Evolutionary conservation across 2,888 invertebrate genomes (phyloP), one percentile per base, ranked within the genome.

Genomic region (Scaeva pyrastri): DNA sequence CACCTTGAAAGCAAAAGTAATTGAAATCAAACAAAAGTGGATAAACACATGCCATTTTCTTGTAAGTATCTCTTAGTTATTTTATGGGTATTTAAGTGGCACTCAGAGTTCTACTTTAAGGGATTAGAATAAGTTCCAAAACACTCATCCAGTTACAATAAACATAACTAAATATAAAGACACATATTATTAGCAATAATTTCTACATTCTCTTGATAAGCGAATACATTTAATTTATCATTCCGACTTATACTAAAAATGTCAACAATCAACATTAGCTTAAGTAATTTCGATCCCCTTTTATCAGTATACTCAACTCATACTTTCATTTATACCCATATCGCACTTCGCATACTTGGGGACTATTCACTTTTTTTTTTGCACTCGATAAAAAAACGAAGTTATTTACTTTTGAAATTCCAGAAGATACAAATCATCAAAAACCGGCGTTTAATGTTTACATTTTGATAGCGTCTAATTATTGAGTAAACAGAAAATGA

Each of bases 321-420:
- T n/a, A n/a, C n/a, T n/a, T n/a, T n/a, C n/a, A n/a, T n/a, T n/a
- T n/a, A n/a, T n/a, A n/a, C n/a, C n/a, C n/a, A n/a, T n/a, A n/a
- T n/a, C n/a, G n/a, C n/a, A n/a, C n/a, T n/a, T n/a, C n/a, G n/a
- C n/a, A n/a, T 21, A 43, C 60, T 60, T 60, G 60, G 23, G 14
- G 12, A 1, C 7, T 36, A 43, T 41, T 60, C 26, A 23, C 7
- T 55, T 55, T 31, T 21, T 50, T 58, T 60, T 60, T 60, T 14
- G 60, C 60, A 41, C 8, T 41, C 41, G 1, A 60, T 39, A 60
- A 21, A 60, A 60, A 14, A 60, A 41, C 1, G n/a, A n/a, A n/a
- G n/a, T 23, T 62, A 26, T 62, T 62, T 62, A 16, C 62, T 62
- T 62, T 45, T 14, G 3, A 26, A 43, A 62, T 62, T 62, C 43